A percentile compares a stretch with the other conserved stretches of the same genome.
These are phyloP conservation scores for Vimba vimba DNA, from an alignment of 2,113 vertebrate species.

Conservation along the genomic window DNA sequence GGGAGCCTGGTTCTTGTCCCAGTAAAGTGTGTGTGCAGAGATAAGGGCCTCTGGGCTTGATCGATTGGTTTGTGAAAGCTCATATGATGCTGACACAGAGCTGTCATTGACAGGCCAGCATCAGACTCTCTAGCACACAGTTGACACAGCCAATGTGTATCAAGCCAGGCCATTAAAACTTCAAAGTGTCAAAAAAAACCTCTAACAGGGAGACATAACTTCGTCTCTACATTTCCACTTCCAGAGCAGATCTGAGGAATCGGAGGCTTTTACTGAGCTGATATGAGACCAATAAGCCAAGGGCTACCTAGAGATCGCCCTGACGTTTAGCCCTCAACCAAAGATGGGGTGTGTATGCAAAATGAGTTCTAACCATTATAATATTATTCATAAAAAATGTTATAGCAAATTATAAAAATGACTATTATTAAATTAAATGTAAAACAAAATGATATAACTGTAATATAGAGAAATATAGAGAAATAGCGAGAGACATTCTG, in stretches of 20 bases:
- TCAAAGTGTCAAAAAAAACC: conserved; percentile 30
- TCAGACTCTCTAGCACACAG: conserved; percentile 14
- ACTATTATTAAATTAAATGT: neutral
- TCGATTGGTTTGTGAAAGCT: conserved; percentile 40
- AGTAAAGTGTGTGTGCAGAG: conserved; percentile 5
- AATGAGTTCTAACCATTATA: neutral
- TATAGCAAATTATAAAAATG: neutral
- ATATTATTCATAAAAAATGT: too few species aligned
- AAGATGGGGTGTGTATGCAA: neutral
- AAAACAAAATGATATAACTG: neutral
- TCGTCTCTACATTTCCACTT: neutral
- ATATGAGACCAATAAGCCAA: neutral
- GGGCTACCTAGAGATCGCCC: neutral
- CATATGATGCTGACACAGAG: conserved; percentile 44
- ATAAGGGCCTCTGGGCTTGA: conserved; percentile 13
- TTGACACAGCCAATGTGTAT: conserved; percentile 9
- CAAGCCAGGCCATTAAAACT: conserved; percentile 23
- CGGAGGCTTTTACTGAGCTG: neutral
- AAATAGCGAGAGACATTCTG: conserved; percentile 3
- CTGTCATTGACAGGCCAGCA: conserved; percentile 23
- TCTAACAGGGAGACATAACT: neutral
- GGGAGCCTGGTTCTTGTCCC: neutral
- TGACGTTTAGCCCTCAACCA: neutral
- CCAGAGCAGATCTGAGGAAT: neutral
- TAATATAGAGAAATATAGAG: neutral